Conservation (phyloP, 2,797 vertebrate genomes). For the Antrozous pallidus region DNA sequence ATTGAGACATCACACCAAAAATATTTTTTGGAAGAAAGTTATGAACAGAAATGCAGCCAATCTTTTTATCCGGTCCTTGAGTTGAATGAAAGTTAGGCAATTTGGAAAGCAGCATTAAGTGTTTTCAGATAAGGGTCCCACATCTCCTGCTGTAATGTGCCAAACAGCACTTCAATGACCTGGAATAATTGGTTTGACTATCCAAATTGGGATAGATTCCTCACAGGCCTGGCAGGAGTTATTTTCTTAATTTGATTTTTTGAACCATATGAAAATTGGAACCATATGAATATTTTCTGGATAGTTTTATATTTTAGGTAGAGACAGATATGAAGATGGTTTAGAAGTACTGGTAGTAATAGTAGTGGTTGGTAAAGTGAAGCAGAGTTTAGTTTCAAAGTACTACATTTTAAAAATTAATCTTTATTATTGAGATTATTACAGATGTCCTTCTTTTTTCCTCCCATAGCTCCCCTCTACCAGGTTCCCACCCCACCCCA, state of each 20-base stretch:
- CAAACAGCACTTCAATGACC: slow-evolving; percentile 5
- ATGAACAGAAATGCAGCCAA: slow-evolving; percentile 23
- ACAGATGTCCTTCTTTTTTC: no score
- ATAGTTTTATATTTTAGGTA: not conserved
- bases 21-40: not conserved
- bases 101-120: slow-evolving; percentile 22
- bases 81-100: slow-evolving; percentile 15
- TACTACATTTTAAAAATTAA: not conserved
- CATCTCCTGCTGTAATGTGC: not conserved
- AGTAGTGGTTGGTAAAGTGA: not conserved
- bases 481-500: no score
- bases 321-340: not conserved
- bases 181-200: not conserved
- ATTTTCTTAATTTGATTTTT: not conserved
- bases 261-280: not conserved
- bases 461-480: no score
- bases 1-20: slow-evolving; percentile 19
- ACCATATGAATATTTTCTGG: not conserved
- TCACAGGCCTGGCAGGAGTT: not conserved
- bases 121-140: not conserved
- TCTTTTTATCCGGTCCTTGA: not conserved
- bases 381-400: not conserved
- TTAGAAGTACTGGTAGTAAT: not conserved
- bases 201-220: not conserved
- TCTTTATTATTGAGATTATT: no score